Evolutionary conservation across 2,797 vertebrate species (phyloP).

Genomic region (Semaprochilodus insignis): DNA sequence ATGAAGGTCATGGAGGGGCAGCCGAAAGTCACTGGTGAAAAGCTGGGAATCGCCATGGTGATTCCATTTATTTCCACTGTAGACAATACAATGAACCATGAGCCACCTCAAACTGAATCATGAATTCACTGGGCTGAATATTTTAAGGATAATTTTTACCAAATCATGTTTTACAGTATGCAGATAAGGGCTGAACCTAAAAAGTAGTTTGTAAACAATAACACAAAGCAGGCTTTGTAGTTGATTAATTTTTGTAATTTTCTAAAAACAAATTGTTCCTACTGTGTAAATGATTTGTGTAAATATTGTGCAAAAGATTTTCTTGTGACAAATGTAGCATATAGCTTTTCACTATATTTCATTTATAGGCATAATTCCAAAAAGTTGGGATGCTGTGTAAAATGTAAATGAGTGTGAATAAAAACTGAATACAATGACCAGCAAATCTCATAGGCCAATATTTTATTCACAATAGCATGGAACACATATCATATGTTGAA

Average conservation of each 20-base stretch:
- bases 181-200: neutral
- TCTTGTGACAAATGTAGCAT: too few species aligned
- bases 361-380: too few species aligned
- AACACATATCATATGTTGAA: too few species aligned
- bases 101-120: neutral
- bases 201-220: neutral
- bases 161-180: neutral
- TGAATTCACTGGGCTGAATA: neutral
- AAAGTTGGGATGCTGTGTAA: too few species aligned
- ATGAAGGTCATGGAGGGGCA: slow-evolving; percentile 16
- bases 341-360: too few species aligned
- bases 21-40: neutral
- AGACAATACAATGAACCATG: slow-evolving; percentile 19
- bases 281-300: neutral
- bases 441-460: too few species aligned
- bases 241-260: too few species aligned
- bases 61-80: slow-evolving; percentile 9
- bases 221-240: too few species aligned
- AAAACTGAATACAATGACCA: too few species aligned
- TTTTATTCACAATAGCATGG: too few species aligned
- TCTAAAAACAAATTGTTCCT: neutral
- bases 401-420: too few species aligned
- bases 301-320: neutral
- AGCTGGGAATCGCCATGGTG: slow-evolving; percentile 19
- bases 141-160: neutral